Percentiles rank a stretch among this genome's conserved stretches.
phyloP scores from a whole-genome alignment of 2,797 vertebrate genomes.

The Gymnoscopelus braueri region DNA sequence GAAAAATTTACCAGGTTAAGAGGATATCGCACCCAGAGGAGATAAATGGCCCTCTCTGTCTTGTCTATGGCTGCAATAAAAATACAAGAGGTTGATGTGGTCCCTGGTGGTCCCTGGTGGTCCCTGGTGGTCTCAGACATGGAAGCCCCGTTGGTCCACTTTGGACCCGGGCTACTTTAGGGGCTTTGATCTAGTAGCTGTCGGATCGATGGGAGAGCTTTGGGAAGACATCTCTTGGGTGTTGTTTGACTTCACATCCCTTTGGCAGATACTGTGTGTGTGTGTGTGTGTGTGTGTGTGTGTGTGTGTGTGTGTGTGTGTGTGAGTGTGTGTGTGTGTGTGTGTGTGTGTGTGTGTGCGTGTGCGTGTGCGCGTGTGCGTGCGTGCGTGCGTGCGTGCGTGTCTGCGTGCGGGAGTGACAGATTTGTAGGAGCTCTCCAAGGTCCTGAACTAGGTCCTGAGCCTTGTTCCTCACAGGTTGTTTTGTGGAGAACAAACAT shows the following conservation, averaged over 20 bases:
- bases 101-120: neutral
- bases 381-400: too few relatives aligned
- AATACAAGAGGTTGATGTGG: conserved; percentile 16
- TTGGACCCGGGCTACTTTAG: conserved; percentile 18
- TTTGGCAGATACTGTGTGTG: conserved; percentile 40
- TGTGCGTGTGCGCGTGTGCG: too few relatives aligned
- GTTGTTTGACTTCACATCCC: conserved; percentile 46
- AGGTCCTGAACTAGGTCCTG: too few relatives aligned
- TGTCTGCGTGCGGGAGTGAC: too few relatives aligned
- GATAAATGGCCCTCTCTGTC: conserved; percentile 39
- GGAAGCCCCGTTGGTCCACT: neutral
- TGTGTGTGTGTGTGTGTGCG: too few relatives aligned
- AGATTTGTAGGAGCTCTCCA: too few relatives aligned
- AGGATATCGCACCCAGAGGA: conserved; percentile 41
- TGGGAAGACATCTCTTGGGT: conserved; percentile 38
- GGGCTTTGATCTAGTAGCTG: conserved; percentile 41
- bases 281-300: neutral
- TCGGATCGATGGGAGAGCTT: conserved; percentile 56
- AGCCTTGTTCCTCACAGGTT: too few relatives aligned
- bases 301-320: too few relatives aligned
- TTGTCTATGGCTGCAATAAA: conserved; percentile 28
- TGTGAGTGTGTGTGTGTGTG: too few relatives aligned
- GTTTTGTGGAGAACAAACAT: too few relatives aligned
- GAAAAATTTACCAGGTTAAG: conserved; percentile 55
- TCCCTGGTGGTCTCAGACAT: conserved; percentile 17